Base-by-base conservation (phyloP, 1,140 invertebrate species). In the Listronotus oregonensis region DNA sequence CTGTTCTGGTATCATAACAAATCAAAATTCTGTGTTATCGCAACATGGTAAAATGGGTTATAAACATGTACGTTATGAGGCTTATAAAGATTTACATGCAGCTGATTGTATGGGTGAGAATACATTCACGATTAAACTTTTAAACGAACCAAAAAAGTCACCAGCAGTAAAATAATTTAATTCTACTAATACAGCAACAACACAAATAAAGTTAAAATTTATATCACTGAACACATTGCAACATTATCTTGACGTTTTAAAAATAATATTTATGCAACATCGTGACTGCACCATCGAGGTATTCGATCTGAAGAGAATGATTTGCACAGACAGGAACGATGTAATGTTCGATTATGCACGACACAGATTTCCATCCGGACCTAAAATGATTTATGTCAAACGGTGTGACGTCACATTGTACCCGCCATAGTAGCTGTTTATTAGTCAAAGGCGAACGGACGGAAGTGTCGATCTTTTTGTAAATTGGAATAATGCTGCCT, bases 221-320 rank as follows among this genome's bases (percentile, higher is more conserved):
- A 62, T n/a, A n/a, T 54, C 49, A 54, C 34, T 37, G 60, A 49
- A 63, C 60, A 44, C 50, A 37, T 61, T 51, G 58, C 40, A 54
- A 43, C 50, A 46, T 63, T 31, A 61, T 15, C 21, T 21, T 21
- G 15, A 59, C 56, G 44, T 59, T 59, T 61, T 14, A 54, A 63
- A 61, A 63, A 63, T 46, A 54, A 63, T 61, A 61, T 61, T 37
- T 43, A 27, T 61, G 58, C 39, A 37, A 32, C 46, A 51, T 63
- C 60, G 60, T 63, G 60, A 63, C 60, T 54, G 60, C 44, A n/a
- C 60, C 60, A 63, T 63, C 58, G 37, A 43, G 58, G 11, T 21
- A 39, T 54, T 52, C 43, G 50, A 54, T 46, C n/a, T 42, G 46
- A 46, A 46, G 14, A 14, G 37, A 21, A 58, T 58, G 57, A 59